Base-by-base conservation (phyloP, 2,888 invertebrate species). In the Neoascia interrupta region DNA sequence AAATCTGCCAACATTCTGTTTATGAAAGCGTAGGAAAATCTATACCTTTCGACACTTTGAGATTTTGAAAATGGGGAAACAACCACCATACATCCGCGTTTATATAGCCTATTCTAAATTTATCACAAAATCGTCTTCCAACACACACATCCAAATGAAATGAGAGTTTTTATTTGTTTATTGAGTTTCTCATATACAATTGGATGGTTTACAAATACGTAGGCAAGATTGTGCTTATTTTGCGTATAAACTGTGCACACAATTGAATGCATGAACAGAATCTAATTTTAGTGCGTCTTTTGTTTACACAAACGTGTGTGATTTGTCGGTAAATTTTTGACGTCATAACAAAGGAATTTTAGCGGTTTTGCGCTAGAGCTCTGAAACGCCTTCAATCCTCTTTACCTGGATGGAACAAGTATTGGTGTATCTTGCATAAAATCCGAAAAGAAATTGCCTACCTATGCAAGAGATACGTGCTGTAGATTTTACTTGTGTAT, bases 91-190 rank as follows among this genome's bases (percentile, higher is more conserved):
- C 56, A 69, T 75, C 54, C 75, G 70, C 58, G 31, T 70, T 76
- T 76, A 70, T 72, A 72, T 69, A 66, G 60, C 49, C 76, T 82
- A 81, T 80, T 84, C 86, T 86, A 86, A 85, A 84, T 81, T 86
- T 86, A 86, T 85, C 86, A 85, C 85, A 84, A 85, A 85, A 84
- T 84, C 85, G 83, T 86, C 85, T 85, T 53, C 34, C 16, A 37
- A 76, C 76, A 19, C 53, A 53, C 45, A 53, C 64, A 41, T 16
- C 8, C 16, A 39, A 11, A 11, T 15, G 2, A 5, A 45, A 3
- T 4, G 43, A 61, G 61, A 47, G 21, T 60, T 45, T 45, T 34
- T 21, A 26, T 36, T 84, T 84, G 84, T 85, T 84, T 58, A 84
- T 84, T 84, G 83, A 85, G 86, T n/a, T n/a, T n/a, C n/a, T n/a